Evolutionary conservation across 2,113 vertebrate species (phyloP).

Genomic region (Megaleporinus macrocephalus): DNA sequence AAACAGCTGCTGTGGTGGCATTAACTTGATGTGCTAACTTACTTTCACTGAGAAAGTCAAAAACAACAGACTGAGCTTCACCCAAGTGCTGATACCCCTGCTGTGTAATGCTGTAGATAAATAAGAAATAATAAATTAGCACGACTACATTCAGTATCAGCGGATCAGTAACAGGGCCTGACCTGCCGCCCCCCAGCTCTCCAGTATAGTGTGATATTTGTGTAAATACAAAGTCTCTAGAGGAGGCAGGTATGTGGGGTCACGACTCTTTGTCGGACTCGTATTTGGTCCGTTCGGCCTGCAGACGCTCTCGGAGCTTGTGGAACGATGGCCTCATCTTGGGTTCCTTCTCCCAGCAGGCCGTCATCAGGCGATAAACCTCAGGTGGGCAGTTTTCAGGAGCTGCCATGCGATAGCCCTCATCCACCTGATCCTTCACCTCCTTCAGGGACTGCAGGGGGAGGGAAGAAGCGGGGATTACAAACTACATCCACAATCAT

Average conservation of each 20-base stretch:
- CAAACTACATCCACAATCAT: no score
- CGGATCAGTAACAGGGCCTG: no score
- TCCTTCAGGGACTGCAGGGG: slow-evolving; percentile 82
- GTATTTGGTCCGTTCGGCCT: slow-evolving; percentile 68
- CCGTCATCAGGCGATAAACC: slow-evolving; percentile 82
- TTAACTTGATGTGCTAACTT: no score
- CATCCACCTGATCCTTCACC: slow-evolving; percentile 82
- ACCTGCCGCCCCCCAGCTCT: background rate
- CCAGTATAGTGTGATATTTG: slow-evolving; percentile 19
- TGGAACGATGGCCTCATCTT: slow-evolving; percentile 84
- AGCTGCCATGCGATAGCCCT: slow-evolving; percentile 89
- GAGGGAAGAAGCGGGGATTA: background rate
- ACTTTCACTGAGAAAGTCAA: no score
- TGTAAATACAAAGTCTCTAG: background rate
- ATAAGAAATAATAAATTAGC: slow-evolving; percentile 9
- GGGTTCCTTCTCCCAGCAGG: slow-evolving; percentile 90
- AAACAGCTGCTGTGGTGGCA: no score
- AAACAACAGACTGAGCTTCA: no score
- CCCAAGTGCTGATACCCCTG: no score
- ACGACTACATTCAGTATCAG: background rate
- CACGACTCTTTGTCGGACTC: background rate
- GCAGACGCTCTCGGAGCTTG: slow-evolving; percentile 85
- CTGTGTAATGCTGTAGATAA: background rate
- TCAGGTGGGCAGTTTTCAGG: slow-evolving; percentile 82
- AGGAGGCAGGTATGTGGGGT: background rate